A percentile compares a stretch with the other conserved stretches of the same genome.
phyloP scores from a whole-genome alignment of 2,113 vertebrate genomes.

The Oncorhynchus kisutch region DNA sequence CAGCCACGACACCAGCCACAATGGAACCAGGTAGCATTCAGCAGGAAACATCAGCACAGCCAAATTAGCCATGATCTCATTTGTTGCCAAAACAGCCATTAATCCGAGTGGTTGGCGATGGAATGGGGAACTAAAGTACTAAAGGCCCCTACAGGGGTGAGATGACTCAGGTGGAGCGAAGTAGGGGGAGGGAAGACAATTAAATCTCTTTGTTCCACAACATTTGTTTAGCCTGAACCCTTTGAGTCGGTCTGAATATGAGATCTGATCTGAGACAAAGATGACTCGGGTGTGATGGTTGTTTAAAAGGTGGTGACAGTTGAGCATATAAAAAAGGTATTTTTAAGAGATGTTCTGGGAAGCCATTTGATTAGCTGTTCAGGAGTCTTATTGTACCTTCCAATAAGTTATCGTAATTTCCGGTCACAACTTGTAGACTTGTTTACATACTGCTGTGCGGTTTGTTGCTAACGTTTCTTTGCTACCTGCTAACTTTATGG shows the following conservation, averaged over 20 bases:
- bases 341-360: background rate
- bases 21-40: conserved; percentile 68
- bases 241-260: background rate
- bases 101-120: conserved; percentile 65
- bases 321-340: background rate
- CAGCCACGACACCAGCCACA: conserved; percentile 52
- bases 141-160: conserved; percentile 17
- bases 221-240: background rate
- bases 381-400: too few relatives aligned
- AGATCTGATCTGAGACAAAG: background rate
- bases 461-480: too few relatives aligned
- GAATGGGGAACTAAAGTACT: conserved; percentile 18
- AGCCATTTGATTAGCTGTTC: too few relatives aligned
- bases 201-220: conserved; percentile 22
- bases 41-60: conserved; percentile 68
- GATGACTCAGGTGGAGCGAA: conserved; percentile 36
- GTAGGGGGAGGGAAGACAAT: conserved; percentile 4
- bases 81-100: conserved; percentile 76
- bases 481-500: too few relatives aligned
- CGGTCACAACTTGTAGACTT: too few relatives aligned
- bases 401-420: too few relatives aligned
- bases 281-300: background rate
- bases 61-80: conserved; percentile 71
- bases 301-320: background rate
- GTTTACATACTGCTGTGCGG: too few relatives aligned